Evolutionary conservation across 2,113 vertebrate species (phyloP).

Genomic region (Sinocyclocheilus grahami): DNA sequence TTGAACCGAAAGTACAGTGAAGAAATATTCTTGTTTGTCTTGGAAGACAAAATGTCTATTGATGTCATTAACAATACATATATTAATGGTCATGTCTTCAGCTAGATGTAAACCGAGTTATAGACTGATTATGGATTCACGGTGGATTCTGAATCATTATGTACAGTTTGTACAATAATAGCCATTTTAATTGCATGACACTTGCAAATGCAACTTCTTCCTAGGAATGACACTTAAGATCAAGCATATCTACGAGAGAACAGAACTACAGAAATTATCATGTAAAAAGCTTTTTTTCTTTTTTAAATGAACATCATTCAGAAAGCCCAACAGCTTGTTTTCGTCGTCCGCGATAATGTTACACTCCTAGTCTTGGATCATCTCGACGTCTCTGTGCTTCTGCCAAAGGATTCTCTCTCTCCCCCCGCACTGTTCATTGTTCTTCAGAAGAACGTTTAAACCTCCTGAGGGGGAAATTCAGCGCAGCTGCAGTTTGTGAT

Average conservation of each 20-base stretch:
- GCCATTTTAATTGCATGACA: conserved; percentile 19
- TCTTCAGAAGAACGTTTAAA: conserved; percentile 39
- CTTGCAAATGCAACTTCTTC: conserved; percentile 9
- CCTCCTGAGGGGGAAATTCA: conserved; percentile 31
- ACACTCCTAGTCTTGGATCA: conserved; percentile 41
- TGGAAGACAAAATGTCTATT: conserved; percentile 8
- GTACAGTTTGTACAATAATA: conserved; percentile 31
- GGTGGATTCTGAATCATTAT: conserved; percentile 14
- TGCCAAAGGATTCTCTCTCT: conserved; percentile 36
- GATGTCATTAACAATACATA: conserved; percentile 13
- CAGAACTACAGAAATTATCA: conserved; percentile 49
- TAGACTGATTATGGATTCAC: conserved; percentile 41
- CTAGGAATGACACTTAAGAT: conserved; percentile 23
- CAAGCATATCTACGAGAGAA: conserved; percentile 37
- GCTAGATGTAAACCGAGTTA: conserved; percentile 54
- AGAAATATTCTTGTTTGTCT: conserved; percentile 18
- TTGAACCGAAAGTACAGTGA: conserved; percentile 20
- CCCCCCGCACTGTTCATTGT: neutral
- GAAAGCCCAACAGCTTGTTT: conserved; percentile 18
- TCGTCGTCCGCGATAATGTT: conserved; percentile 42
- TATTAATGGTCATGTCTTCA: conserved; percentile 33
- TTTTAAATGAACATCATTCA: conserved; percentile 37
- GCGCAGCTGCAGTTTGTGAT: conserved; percentile 32
- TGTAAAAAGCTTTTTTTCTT: conserved; percentile 29
- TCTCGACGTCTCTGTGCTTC: conserved; percentile 25